Conservation (phyloP, 2,113 vertebrate species). For the Poicephalus meyeri region DNA sequence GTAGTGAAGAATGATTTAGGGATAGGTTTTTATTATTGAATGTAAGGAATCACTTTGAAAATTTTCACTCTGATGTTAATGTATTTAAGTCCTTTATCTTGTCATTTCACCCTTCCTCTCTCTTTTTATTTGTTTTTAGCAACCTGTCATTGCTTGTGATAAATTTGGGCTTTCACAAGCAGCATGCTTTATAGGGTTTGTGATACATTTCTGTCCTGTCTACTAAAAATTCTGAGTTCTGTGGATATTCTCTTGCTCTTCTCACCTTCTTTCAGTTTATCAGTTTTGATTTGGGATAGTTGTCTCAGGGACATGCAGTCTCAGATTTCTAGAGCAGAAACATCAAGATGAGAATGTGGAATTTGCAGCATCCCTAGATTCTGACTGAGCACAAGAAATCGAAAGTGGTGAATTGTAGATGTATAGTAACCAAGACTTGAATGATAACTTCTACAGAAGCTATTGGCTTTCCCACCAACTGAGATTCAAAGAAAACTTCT, state of each 20-base stretch:
- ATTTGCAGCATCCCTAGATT: background rate
- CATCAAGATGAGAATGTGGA: background rate
- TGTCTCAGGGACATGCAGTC: background rate
- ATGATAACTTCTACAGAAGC: background rate
- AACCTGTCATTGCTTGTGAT: background rate
- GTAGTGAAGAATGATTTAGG: constrained; percentile 46
- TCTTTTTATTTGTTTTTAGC: constrained; percentile 19
- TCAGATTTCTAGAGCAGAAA: background rate
- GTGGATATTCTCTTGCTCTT: background rate
- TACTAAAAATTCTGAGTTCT: background rate
- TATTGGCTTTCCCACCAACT: background rate
- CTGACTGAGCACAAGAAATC: background rate
- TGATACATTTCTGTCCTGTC: background rate
- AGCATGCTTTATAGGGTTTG: background rate
- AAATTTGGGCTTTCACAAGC: background rate
- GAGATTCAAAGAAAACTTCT: background rate
- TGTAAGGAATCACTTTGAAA: constrained; percentile 33
- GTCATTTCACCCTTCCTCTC: constrained; percentile 49
- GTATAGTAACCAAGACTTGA: background rate
- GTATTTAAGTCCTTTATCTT: constrained; percentile 61
- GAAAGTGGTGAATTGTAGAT: background rate
- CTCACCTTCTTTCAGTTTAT: background rate
- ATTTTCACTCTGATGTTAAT: constrained; percentile 21
- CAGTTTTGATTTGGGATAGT: background rate
- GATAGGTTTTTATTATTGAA: constrained; percentile 65